These are phyloP conservation scores for Spisula subtruncata DNA, from an alignment of 2,888 invertebrate species.

Conservation along the genomic window DNA sequence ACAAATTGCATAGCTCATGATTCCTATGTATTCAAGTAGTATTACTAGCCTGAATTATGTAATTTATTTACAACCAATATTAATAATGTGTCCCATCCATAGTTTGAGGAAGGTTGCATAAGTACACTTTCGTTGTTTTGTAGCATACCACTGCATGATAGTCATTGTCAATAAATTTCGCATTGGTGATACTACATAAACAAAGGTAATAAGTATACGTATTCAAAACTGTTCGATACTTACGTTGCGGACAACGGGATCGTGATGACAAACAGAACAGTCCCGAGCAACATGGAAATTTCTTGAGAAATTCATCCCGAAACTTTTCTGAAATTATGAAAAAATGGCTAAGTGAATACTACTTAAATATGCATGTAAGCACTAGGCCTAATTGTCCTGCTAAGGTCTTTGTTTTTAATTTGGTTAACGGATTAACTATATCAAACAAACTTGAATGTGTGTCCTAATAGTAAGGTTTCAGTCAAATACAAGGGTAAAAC, in stretches of 20 bases:
- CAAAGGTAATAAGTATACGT: not conserved
- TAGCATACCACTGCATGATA: not conserved
- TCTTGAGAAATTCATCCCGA: conserved; percentile 20
- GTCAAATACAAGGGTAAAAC: no score
- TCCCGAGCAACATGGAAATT: not conserved
- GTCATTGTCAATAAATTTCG: not conserved
- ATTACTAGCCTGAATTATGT: not conserved
- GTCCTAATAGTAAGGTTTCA: no score
- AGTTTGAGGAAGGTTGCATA: no score
- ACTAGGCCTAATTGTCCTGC: no score
- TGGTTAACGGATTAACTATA: no score
- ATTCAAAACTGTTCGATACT: not conserved
- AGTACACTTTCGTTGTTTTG: not conserved
- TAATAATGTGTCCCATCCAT: no score
- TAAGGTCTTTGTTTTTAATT: no score
- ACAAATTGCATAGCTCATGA: no score
- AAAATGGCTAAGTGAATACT: not conserved
- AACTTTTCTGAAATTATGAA: conserved; percentile 17
- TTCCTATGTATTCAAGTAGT: not conserved
- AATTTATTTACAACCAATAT: no score
- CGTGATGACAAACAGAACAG: not conserved
- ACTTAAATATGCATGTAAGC: no score
- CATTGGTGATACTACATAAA: no score
- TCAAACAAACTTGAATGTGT: no score
- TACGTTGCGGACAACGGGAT: not conserved